A percentile compares a stretch with the other conserved stretches of the same genome.
Evolutionary conservation across 2,888 invertebrate species (phyloP).

Genomic region (Hesperia comma): DNA sequence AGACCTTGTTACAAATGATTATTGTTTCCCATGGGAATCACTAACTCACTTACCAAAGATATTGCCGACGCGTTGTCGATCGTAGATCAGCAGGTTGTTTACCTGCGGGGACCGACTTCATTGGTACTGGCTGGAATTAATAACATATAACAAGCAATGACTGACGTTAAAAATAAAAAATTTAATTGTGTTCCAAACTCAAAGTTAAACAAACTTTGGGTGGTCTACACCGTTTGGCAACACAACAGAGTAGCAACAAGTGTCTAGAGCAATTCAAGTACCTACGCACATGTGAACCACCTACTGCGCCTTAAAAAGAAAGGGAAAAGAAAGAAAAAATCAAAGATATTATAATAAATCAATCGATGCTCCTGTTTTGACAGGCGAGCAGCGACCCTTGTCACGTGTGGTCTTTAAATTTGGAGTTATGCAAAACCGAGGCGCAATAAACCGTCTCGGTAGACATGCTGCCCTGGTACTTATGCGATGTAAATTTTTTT

Average conservation of each 20-base stretch:
- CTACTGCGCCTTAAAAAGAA: conserved; percentile 24
- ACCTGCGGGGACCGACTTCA: too few species aligned
- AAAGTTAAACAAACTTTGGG: conserved; percentile 7
- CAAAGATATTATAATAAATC: conserved; percentile 42
- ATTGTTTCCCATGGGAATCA: too few species aligned
- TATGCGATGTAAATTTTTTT: too few species aligned
- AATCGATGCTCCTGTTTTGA: conserved; percentile 44
- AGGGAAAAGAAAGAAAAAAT: conserved; percentile 2
- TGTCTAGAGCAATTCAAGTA: conserved; percentile 14
- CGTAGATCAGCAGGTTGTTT: too few species aligned
- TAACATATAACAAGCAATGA: too few species aligned
- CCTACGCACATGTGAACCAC: conserved; percentile 35
- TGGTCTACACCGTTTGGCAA: not conserved
- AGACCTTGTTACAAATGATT: too few species aligned
- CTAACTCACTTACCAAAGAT: too few species aligned
- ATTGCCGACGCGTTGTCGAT: too few species aligned
- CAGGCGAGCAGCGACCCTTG: conserved; percentile 54
- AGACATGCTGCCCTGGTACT: not conserved
- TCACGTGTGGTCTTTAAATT: conserved; percentile 59
- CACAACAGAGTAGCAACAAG: conserved; percentile 15
- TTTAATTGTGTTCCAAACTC: not conserved
- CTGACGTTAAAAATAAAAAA: too few species aligned
- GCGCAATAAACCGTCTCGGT: not conserved
- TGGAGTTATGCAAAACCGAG: conserved; percentile 8
- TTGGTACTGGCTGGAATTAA: too few species aligned